These are phyloP conservation scores for Ia io DNA, from an alignment of 2,113 vertebrate genomes.

Conservation along the genomic window DNA sequence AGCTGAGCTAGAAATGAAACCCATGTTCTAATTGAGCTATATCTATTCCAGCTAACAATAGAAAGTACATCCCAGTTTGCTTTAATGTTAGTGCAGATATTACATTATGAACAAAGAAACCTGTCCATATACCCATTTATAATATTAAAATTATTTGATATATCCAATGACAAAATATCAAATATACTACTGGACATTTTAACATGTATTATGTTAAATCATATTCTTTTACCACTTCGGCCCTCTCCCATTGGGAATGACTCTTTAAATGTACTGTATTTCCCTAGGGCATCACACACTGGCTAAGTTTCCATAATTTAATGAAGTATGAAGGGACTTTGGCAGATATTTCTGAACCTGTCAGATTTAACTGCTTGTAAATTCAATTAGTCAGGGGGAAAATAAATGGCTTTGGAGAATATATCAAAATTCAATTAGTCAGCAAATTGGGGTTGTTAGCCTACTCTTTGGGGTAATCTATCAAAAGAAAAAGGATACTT, in stretches of 20 bases:
- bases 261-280: neutral
- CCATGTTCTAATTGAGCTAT: constrained; percentile 33
- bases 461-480: constrained; percentile 68
- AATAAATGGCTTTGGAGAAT: constrained; percentile 68
- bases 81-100: constrained; percentile 33
- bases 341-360: constrained; percentile 74
- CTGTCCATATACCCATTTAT: neutral
- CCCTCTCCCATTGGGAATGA: neutral
- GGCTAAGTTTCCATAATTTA: constrained; percentile 77
- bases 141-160: constrained; percentile 55
- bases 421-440: constrained; percentile 82
- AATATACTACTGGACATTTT: constrained; percentile 25
- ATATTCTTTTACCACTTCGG: neutral
- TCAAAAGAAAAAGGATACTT: constrained; percentile 55
- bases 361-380: constrained; percentile 80
- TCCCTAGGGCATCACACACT: constrained; percentile 13
- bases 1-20: constrained; percentile 32
- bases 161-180: neutral
- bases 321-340: constrained; percentile 71
- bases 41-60: constrained; percentile 34
- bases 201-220: constrained; percentile 48
- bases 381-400: constrained; percentile 76
- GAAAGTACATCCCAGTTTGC: constrained; percentile 18
- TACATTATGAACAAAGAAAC: constrained; percentile 41
- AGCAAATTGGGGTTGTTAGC: constrained; percentile 81